phyloP scores from a whole-genome alignment of 2,888 invertebrate species.

The Ecliptopera silaceata region DNA sequence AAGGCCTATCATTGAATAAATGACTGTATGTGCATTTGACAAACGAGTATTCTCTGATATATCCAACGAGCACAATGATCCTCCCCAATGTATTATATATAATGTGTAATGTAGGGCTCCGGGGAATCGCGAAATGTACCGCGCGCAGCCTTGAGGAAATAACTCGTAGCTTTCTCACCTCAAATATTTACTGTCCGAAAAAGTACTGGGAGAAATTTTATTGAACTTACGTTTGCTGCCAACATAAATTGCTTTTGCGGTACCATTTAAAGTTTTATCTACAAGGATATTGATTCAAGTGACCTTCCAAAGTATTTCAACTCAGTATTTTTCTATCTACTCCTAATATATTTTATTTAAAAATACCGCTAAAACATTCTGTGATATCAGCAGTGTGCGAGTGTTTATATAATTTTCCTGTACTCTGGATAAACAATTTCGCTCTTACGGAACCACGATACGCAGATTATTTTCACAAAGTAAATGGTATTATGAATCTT shows the following conservation, averaged over 20 bases:
- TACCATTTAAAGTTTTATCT: not conserved
- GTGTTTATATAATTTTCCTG: not conserved
- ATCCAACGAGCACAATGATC: slow-evolving; percentile 78
- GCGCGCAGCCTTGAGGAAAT: slow-evolving; percentile 56
- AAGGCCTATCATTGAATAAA: slow-evolving; percentile 72
- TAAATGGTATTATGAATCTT: slow-evolving; percentile 6
- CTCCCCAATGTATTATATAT: slow-evolving; percentile 76
- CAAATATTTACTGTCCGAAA: slow-evolving; percentile 38
- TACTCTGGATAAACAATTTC: not conserved
- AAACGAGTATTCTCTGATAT: slow-evolving; percentile 80
- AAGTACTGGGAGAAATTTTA: slow-evolving; percentile 32
- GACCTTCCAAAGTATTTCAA: not conserved
- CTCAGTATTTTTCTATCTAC: too few species aligned
- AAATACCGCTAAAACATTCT: not conserved
- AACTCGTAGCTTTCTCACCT: slow-evolving; percentile 49
- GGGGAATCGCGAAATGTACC: slow-evolving; percentile 68
- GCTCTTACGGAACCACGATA: not conserved
- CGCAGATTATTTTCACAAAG: slow-evolving; percentile 6
- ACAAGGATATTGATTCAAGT: not conserved
- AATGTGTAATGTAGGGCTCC: slow-evolving; percentile 64
- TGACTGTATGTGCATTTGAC: slow-evolving; percentile 81
- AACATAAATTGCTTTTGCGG: slow-evolving; percentile 3
- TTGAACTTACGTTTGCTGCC: slow-evolving; percentile 19
- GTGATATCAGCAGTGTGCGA: not conserved
- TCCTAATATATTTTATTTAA: not conserved